A percentile compares a stretch with the other conserved stretches of the same genome.
Conservation (phyloP, 2,113 vertebrate species). For the Tyrannus savana region DNA sequence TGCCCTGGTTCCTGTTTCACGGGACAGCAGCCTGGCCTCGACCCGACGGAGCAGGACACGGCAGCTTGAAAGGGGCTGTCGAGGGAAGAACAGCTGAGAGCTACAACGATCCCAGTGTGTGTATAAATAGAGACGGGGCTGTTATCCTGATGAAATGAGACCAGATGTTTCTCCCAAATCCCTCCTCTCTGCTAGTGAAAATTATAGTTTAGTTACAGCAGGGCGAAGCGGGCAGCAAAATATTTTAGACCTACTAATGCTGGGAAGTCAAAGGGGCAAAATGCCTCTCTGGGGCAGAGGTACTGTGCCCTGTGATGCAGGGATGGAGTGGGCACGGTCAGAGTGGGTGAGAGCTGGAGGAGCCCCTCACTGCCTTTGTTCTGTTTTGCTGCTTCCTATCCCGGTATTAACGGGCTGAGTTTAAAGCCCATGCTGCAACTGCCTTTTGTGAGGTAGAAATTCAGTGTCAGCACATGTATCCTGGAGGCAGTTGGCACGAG, state of each 20-base stretch:
- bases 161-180: conserved; percentile 77
- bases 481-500: conserved; percentile 64
- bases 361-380: background rate
- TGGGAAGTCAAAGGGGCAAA: conserved; percentile 30
- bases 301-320: background rate
- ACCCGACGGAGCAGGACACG: conserved; percentile 17
- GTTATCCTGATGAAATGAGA: conserved; percentile 69
- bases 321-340: fast-evolving
- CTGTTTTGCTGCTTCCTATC: conserved; percentile 29
- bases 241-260: conserved; percentile 23
- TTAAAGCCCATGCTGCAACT: background rate
- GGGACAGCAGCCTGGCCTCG: conserved; percentile 28
- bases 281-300: background rate
- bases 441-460: conserved; percentile 56
- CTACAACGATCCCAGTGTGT: conserved; percentile 36
- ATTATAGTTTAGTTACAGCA: conserved; percentile 66
- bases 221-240: conserved; percentile 33
- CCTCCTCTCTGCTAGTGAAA: conserved; percentile 52
- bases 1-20: conserved; percentile 7
- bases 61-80: conserved; percentile 51
- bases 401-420: background rate
- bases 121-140: conserved; percentile 75
- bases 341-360: background rate
- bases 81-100: conserved; percentile 73
- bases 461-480: conserved; percentile 49